phyloP scores from a whole-genome alignment of 2,113 vertebrate species.

The Microtus montanus region DNA sequence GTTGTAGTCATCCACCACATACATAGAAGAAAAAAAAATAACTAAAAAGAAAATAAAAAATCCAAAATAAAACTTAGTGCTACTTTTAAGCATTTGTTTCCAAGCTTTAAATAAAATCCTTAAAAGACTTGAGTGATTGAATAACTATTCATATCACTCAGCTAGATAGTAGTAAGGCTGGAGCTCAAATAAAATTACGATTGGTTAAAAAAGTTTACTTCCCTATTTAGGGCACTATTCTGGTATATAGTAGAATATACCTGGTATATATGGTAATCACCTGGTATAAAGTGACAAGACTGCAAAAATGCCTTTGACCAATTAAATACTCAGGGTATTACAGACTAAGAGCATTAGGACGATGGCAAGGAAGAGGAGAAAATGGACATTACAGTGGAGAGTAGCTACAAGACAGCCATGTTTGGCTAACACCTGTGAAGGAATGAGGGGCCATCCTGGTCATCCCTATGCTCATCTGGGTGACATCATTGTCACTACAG shows the following conservation, averaged over 20 bases:
- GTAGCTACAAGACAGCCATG: not conserved
- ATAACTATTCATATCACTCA: conserved; percentile 32
- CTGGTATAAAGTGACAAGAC: not conserved
- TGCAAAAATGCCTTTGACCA: conserved; percentile 17
- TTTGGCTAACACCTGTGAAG: conserved; percentile 15
- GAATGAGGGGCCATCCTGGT: not conserved
- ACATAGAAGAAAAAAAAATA: not conserved
- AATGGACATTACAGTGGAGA: conserved; percentile 38
- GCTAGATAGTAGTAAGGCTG: not conserved
- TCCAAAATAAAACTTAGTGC: not conserved
- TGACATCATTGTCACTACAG: not conserved
- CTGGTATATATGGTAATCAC: not conserved
- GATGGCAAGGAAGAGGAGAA: conserved; percentile 43
- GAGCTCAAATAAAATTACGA: conserved; percentile 18
- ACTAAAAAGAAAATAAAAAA: not conserved
- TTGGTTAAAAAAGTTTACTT: not conserved
- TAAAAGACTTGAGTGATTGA: conserved; percentile 7
- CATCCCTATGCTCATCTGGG: conserved; percentile 29
- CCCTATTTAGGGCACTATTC: not conserved
- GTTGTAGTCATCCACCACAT: not conserved
- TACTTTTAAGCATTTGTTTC: not conserved
- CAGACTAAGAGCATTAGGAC: conserved; percentile 45
- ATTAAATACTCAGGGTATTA: conserved; percentile 17
- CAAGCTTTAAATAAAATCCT: not conserved
- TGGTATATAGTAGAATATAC: not conserved